Percentiles rank a stretch among this genome's conserved stretches.
Evolutionary conservation across 2,113 vertebrate species (phyloP).

Genomic region (Callorhinus ursinus): DNA sequence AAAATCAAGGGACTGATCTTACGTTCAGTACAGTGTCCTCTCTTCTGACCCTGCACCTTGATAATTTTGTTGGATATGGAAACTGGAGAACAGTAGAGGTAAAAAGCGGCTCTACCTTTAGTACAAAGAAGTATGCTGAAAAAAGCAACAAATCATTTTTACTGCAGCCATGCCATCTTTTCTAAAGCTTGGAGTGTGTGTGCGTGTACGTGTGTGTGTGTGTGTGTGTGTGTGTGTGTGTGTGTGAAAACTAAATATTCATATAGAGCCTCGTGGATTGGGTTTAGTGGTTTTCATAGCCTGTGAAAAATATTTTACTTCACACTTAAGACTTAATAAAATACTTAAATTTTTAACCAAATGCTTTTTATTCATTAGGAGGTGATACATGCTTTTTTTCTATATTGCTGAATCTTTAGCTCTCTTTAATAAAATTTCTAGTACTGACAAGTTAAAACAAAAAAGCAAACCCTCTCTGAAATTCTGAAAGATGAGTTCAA

Average conservation of each 20-base stretch:
- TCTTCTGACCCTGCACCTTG: neutral
- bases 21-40: neutral
- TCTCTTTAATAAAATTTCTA: constrained; percentile 36
- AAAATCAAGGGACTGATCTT: neutral
- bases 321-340: constrained; percentile 55
- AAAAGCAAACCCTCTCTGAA: neutral
- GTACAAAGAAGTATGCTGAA: neutral
- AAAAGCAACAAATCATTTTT: neutral
- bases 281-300: constrained; percentile 38
- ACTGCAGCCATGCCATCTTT: neutral
- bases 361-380: constrained; percentile 34
- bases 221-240: neutral
- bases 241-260: constrained; percentile 1
- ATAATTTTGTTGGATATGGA: neutral
- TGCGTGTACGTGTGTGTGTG: neutral
- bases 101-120: neutral
- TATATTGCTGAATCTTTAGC: neutral
- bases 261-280: constrained; percentile 14
- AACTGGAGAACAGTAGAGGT: neutral
- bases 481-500: constrained; percentile 21
- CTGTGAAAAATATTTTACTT: constrained; percentile 16
- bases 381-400: neutral
- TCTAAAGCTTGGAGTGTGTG: neutral
- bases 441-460: constrained; percentile 29
- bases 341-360: constrained; percentile 40